Evolutionary conservation across 1,140 invertebrate species (phyloP).

Genomic region (Ceratoteleas bidentatus): DNA sequence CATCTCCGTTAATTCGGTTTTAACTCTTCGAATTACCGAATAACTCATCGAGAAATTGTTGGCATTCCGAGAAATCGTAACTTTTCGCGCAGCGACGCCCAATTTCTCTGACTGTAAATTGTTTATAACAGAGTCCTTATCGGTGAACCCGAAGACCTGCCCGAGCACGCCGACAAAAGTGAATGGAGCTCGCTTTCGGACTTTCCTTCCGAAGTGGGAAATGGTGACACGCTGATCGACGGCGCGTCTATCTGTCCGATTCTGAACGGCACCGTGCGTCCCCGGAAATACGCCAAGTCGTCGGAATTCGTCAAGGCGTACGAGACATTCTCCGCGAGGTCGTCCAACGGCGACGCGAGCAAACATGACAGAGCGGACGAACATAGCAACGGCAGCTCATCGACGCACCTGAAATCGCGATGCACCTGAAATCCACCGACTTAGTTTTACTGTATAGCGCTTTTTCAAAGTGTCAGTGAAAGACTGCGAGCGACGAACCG

Average conservation of each 20-base stretch:
- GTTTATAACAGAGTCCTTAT: conserved; percentile 29
- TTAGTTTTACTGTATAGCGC: conserved; percentile 11
- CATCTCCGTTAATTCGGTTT: too few relatives aligned
- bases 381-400: conserved; percentile 9
- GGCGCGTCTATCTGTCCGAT: conserved; percentile 62
- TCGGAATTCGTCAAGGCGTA: conserved; percentile 60
- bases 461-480: too few relatives aligned
- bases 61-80: too few relatives aligned
- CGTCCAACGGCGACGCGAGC: conserved; percentile 11
- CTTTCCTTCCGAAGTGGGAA: conserved; percentile 65
- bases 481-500: too few relatives aligned
- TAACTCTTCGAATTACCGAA: too few relatives aligned
- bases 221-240: conserved; percentile 33
- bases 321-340: conserved; percentile 29
- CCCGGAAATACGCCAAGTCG: conserved; percentile 59
- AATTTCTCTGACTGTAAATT: conserved; percentile 13
- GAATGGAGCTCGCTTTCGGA: conserved; percentile 69
- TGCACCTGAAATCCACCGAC: conserved; percentile 3
- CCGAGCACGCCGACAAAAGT: conserved; percentile 60
- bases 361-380: conserved; percentile 34
- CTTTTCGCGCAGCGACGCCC: background rate
- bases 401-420: conserved; percentile 30
- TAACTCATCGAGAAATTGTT: too few relatives aligned
- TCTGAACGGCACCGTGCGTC: conserved; percentile 63
- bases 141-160: conserved; percentile 28